Evolutionary conservation across 2,797 vertebrate species (phyloP).

Genomic region (Ptychobarbus kaznakovi): DNA sequence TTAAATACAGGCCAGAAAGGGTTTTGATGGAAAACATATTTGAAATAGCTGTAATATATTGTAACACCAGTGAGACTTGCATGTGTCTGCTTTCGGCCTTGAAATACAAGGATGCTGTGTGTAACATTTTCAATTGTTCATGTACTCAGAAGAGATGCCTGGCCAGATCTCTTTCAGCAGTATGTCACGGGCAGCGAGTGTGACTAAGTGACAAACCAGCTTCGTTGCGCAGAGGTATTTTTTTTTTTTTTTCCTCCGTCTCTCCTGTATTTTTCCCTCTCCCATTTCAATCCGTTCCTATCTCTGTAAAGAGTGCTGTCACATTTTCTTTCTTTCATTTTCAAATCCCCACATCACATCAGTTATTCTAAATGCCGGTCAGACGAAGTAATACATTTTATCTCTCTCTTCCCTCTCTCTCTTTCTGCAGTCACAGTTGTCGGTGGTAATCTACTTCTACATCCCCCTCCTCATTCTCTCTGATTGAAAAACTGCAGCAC

Average conservation of each 20-base stretch:
- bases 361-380: slow-evolving; percentile 68
- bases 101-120: slow-evolving; percentile 33
- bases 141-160: slow-evolving; percentile 66
- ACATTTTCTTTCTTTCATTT: slow-evolving; percentile 60
- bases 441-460: slow-evolving; percentile 75
- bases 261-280: slow-evolving; percentile 7
- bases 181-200: slow-evolving; percentile 45
- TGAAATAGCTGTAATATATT: slow-evolving; percentile 60
- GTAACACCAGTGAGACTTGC: slow-evolving; percentile 65
- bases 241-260: slow-evolving; percentile 28
- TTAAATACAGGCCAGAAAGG: slow-evolving; percentile 44
- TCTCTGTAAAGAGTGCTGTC: slow-evolving; percentile 63
- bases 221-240: slow-evolving; percentile 61
- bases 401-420: slow-evolving; percentile 52
- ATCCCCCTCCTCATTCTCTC: slow-evolving; percentile 76
- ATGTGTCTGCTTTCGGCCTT: slow-evolving; percentile 42
- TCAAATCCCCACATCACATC: slow-evolving; percentile 74
- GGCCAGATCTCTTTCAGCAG: slow-evolving; percentile 65
- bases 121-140: slow-evolving; percentile 53
- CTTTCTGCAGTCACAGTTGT: slow-evolving; percentile 69
- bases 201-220: slow-evolving; percentile 65
- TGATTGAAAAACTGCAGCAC: slow-evolving; percentile 72
- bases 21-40: slow-evolving; percentile 61
- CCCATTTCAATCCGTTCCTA: slow-evolving; percentile 15
- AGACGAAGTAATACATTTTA: slow-evolving; percentile 70